phyloP scores from a whole-genome alignment of 2,888 invertebrate species.

The Tridacna crocea region DNA sequence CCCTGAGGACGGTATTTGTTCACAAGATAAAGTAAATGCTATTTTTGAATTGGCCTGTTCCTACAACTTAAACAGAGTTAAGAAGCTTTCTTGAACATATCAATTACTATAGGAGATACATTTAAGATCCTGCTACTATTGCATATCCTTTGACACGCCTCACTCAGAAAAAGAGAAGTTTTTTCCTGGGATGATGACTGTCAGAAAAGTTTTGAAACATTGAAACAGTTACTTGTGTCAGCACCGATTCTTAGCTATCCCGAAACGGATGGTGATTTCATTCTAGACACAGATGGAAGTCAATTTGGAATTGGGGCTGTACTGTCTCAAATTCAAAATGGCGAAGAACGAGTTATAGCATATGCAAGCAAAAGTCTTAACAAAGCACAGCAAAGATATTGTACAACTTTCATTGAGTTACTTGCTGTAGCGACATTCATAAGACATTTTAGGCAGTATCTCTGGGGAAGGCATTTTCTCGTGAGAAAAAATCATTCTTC shows the following conservation, averaged over 20 bases:
- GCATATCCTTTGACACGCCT: constrained; percentile 29
- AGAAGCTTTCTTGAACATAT: constrained; percentile 43
- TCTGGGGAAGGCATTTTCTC: constrained; percentile 56
- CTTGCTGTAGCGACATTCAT: constrained; percentile 60
- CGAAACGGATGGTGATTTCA: constrained; percentile 38
- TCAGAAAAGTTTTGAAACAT: constrained; percentile 44
- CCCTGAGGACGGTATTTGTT: too few relatives aligned
- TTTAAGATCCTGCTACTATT: constrained; percentile 27
- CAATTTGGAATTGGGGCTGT: constrained; percentile 61
- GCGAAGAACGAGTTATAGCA: constrained; percentile 63
- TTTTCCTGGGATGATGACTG: constrained; percentile 28
- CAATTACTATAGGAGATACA: constrained; percentile 51
- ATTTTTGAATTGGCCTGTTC: too few relatives aligned
- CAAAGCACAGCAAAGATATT: constrained; percentile 52
- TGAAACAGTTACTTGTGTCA: constrained; percentile 35
- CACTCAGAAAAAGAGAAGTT: constrained; percentile 3
- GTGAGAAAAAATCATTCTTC: constrained; percentile 68
- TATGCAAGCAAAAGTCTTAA: constrained; percentile 57
- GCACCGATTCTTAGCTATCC: constrained; percentile 54
- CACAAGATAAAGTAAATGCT: too few relatives aligned
- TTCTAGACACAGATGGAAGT: constrained; percentile 67
- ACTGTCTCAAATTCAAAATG: too few relatives aligned
- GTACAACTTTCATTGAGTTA: constrained; percentile 56
- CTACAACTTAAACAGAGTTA: too few relatives aligned
- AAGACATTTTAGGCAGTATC: constrained; percentile 63